Evolutionary conservation across 2,113 vertebrate genomes (phyloP).

Genomic region (Nanorana parkeri): DNA sequence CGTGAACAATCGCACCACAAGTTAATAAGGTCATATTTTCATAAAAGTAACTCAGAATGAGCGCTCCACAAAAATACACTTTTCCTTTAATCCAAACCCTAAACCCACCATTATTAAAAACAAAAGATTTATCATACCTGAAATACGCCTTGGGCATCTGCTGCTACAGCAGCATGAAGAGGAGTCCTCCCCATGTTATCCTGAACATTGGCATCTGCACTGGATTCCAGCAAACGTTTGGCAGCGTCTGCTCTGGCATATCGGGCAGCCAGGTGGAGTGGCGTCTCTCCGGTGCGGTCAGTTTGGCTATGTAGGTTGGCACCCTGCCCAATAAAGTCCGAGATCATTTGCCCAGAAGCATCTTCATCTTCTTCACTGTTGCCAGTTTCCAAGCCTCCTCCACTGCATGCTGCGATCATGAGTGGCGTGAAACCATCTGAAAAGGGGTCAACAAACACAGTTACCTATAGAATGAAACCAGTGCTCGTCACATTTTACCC

Average conservation of each 20-base stretch:
- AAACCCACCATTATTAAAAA: background rate
- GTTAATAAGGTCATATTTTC: no score
- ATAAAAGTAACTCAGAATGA: background rate
- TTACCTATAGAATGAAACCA: no score
- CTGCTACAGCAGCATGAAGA: conserved; percentile 90
- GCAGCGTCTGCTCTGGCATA: conserved; percentile 95
- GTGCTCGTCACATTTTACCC: no score
- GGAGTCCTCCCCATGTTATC: conserved; percentile 98
- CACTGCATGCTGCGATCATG: conserved; percentile 98
- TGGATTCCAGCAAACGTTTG: conserved; percentile 95
- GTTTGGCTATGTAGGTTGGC: conserved; percentile 98
- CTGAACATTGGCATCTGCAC: conserved; percentile 93
- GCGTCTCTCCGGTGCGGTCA: conserved; percentile 94
- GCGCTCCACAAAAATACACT: background rate
- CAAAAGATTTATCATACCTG: conserved; percentile 75
- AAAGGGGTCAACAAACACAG: background rate
- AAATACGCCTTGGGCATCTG: conserved; percentile 95
- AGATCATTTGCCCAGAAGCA: conserved; percentile 88
- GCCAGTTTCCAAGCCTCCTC: conserved; percentile 92
- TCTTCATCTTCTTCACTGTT: conserved; percentile 96
- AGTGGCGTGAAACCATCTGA: conserved; percentile 95
- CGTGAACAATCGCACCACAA: no score
- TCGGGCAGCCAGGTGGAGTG: conserved; percentile 92
- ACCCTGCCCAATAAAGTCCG: conserved; percentile 96
- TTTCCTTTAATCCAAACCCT: background rate